Base-by-base conservation (phyloP, 2,888 invertebrate genomes). In the Chrysolina haemoptera region DNA sequence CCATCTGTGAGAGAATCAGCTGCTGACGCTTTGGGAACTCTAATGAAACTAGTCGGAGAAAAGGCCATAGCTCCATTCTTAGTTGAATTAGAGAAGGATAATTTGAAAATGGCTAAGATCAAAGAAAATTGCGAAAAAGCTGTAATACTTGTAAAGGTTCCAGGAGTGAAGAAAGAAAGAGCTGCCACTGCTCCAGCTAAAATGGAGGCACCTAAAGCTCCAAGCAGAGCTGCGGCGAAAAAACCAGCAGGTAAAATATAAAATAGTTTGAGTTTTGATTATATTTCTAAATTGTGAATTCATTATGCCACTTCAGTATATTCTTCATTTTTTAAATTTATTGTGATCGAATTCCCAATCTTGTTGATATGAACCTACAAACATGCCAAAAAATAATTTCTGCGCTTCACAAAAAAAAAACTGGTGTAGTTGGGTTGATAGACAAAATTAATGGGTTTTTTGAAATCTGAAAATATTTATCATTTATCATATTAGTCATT, bases 71-170 rank as follows among this genome's bases (percentile, higher is more conserved):
- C 91, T 62, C 95, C 96, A 0, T 96, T 96, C 85, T 90, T 98
- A 22, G 92, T 93, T 0, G 98, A 98, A 86, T 88, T 99, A 0
- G 99, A 99, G 86, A 92, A 93, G 0, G 99, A 99, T 86, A 92
- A 92, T 55, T 88, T 98, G 41, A 99, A 98, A 88, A 94, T 98
- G 91, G 92, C 93, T 62, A 99, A 98, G 89, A 94, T 99, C 63
- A 97, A 96, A 87, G 99, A 99, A 86, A 95, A 92, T 84, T 94
- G 94, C 81, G 98, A 98, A 67, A 98, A 98, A 88, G 97, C 97
- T 46, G 95, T 96, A 67, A 94, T 97, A 72, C 90, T 92, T 79
- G 93, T 95, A 4, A 95, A 95, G 88, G 88, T 92, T 14, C 87
- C 91, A 0, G 89, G 90, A 0, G 92, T 92, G 81, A 94, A 94